Percentiles rank a stretch among this genome's conserved stretches.
Conservation (phyloP, 2,888 invertebrate species). For the Penaeus monodon region DNA sequence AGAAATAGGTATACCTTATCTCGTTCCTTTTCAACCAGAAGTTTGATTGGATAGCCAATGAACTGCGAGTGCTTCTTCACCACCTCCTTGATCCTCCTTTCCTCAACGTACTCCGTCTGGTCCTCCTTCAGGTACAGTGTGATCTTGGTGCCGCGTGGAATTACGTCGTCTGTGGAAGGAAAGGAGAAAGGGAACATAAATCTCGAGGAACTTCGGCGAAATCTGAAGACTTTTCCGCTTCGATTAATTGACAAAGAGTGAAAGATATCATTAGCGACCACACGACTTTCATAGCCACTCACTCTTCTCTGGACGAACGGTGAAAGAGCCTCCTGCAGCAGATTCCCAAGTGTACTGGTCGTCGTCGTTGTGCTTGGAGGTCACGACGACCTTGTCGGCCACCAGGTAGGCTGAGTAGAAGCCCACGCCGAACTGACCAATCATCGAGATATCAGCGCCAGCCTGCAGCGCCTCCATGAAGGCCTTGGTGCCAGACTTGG, state of each 20-base stretch:
- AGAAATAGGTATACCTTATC: constrained; percentile 80
- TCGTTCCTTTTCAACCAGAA: constrained; percentile 94
- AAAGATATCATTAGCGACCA: no score
- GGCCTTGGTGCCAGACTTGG: constrained; percentile 99
- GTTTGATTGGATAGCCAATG: constrained; percentile 97
- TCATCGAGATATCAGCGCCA: constrained; percentile 99
- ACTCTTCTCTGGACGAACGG: constrained; percentile 79
- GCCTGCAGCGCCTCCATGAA: constrained; percentile 99
- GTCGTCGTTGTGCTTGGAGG: constrained; percentile 97
- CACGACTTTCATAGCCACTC: neutral
- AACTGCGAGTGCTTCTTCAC: constrained; percentile 99
- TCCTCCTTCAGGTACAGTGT: constrained; percentile 95
- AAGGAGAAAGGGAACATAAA: neutral
- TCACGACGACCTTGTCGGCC: constrained; percentile 91
- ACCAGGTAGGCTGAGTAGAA: constrained; percentile 99
- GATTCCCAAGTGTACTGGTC: constrained; percentile 99
- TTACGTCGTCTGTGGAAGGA: constrained; percentile 76
- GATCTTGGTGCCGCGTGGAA: constrained; percentile 96
- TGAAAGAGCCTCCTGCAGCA: constrained; percentile 97
- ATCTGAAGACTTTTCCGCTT: no score
- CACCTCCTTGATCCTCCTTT: constrained; percentile 93
- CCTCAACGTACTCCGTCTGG: constrained; percentile 93
- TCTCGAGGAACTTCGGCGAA: neutral
- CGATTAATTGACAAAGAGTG: no score
- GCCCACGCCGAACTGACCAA: constrained; percentile 99